Conservation (phyloP, 2,888 invertebrate species). For the Hydriomena furcata region DNA sequence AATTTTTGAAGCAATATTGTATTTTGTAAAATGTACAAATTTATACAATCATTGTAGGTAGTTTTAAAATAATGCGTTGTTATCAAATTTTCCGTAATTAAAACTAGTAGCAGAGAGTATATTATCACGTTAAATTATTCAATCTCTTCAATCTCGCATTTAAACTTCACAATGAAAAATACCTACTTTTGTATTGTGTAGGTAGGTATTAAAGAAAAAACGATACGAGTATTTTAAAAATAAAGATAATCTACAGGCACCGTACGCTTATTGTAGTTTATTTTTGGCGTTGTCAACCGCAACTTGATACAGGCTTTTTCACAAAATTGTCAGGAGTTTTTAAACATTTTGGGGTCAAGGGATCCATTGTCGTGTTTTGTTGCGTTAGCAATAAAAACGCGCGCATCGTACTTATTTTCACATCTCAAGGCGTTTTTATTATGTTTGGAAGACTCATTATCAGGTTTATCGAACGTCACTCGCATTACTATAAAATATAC, state of each 20-base stretch:
- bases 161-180: too few species aligned
- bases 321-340: conserved; percentile 11
- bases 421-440: neutral
- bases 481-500: neutral
- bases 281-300: conserved; percentile 48
- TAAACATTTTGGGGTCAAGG: conserved; percentile 19
- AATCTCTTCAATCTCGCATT: too few species aligned
- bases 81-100: too few species aligned
- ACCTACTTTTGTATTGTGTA: too few species aligned
- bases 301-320: conserved; percentile 21
- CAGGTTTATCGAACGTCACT: neutral
- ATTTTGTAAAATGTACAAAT: too few species aligned
- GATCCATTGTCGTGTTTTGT: conserved; percentile 12
- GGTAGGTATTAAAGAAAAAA: too few species aligned
- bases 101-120: too few species aligned
- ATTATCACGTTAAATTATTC: too few species aligned
- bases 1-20: too few species aligned
- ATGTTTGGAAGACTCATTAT: neutral
- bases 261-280: conserved; percentile 51
- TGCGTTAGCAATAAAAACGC: conserved; percentile 3
- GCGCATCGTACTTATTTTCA: neutral
- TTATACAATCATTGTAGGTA: too few species aligned
- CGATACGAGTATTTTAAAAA: conserved; percentile 23
- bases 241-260: conserved; percentile 39
- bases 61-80: too few species aligned